These are phyloP conservation scores for Gymnocypris eckloni DNA, from an alignment of 2,797 vertebrate species.

Conservation along the genomic window DNA sequence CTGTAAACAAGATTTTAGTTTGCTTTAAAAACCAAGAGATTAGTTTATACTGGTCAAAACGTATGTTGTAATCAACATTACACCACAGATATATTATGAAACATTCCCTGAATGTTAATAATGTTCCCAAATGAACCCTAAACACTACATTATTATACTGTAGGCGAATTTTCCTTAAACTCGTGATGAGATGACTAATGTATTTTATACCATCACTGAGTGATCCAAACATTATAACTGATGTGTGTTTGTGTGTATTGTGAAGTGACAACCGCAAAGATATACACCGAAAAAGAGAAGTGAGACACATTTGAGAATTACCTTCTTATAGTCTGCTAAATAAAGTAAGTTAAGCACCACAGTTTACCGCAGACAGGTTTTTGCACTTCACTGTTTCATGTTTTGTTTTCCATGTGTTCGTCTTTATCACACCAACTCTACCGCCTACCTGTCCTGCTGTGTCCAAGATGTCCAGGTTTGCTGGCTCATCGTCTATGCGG, in stretches of 20 bases:
- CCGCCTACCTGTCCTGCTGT: constrained; percentile 85
- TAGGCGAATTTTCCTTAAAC: neutral
- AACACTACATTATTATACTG: neutral
- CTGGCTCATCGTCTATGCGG: constrained; percentile 87
- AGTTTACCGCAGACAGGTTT: neutral
- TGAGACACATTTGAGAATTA: neutral
- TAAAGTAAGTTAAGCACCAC: neutral
- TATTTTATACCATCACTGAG: constrained; percentile 20
- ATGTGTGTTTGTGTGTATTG: neutral
- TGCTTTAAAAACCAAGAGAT: neutral
- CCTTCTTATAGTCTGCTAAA: constrained; percentile 8
- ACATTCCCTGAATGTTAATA: neutral
- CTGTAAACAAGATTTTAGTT: neutral
- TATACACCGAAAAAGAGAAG: constrained; percentile 19
- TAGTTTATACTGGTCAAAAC: neutral
- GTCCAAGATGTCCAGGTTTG: constrained; percentile 89
- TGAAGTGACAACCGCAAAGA: constrained; percentile 9
- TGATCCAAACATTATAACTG: neutral
- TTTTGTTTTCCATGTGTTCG: neutral
- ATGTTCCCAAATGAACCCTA: neutral
- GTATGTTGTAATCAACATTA: neutral
- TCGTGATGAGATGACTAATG: constrained; percentile 19
- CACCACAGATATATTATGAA: neutral
- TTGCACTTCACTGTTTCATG: neutral
- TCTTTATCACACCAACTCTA: constrained; percentile 3